These are phyloP conservation scores for Nothoprocta pentlandii DNA, from an alignment of 2,113 vertebrate species.

Conservation along the genomic window DNA sequence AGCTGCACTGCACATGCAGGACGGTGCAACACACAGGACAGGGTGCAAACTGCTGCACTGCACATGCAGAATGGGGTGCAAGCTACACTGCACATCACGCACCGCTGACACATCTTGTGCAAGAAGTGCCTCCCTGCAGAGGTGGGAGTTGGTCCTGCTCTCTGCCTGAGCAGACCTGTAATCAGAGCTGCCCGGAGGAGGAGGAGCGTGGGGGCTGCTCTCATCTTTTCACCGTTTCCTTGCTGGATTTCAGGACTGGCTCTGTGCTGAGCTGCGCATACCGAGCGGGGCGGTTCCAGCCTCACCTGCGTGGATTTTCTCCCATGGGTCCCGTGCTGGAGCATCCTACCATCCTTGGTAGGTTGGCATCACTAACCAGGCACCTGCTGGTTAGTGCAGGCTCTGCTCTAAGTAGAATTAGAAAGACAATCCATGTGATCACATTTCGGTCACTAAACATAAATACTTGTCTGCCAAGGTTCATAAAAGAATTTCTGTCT, in stretches of 20 bases:
- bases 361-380: neutral
- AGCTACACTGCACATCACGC: fast-evolving
- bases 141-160: neutral
- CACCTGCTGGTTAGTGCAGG: neutral
- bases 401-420: neutral
- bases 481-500: neutral
- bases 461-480: neutral
- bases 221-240: neutral
- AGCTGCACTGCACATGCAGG: no score
- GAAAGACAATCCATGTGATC: neutral
- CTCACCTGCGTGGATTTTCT: neutral
- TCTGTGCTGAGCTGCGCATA: neutral
- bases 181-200: neutral
- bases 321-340: neutral
- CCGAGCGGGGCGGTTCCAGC: neutral
- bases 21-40: no score
- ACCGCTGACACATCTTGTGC: neutral
- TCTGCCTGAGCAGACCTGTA: neutral
- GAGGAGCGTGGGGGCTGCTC: neutral
- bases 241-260: neutral
- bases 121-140: neutral
- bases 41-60: no score
- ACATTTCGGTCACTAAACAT: neutral
- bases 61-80: no score
- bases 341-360: neutral